Evolutionary conservation across 2,113 vertebrate genomes (phyloP), one percentile per base, ranked within the genome.

Genomic region (Ptychochromis oligacanthus): DNA sequence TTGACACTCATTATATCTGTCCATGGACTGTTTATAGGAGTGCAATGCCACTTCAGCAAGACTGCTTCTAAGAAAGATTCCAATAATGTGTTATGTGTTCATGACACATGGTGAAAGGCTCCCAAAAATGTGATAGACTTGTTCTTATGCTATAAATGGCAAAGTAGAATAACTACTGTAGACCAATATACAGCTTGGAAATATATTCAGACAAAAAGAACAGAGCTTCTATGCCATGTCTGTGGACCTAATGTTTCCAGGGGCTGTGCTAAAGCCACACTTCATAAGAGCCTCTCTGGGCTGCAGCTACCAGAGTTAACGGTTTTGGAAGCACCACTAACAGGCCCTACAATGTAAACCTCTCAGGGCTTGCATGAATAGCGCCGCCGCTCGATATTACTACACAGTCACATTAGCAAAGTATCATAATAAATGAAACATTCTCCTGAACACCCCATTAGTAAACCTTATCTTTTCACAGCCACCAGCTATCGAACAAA

Each of bases 401-500:
- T 78, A 59, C 59, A 20, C 28, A 81, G 75, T 75, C 43, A 9
- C 83, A 92, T 90, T 84, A 92, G 82, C 81, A 75, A 89, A 88
- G 78, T 88, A 84, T 82, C 85, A 89, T 86, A 88, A 92, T 87
- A 88, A 91, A 92, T 89, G 82, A 88, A 91, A 81, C 82, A 70
- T 85, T 85, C 80, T 86, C 77, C 86, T 84, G 70, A 93, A 86
- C 90, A 89, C 59, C 80, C 91, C 89, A 92, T 93, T 93, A 92
- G 90, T 76, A 88, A 86, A 88, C 56, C 85, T 87, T 91, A 94
- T 93, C 91, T 94, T 90, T 91, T 92, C 87, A 87, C 82, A 84
- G 84, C 84, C 90, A 75, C 57, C 72, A 81, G 80, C 89, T 85
- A 81, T 90, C 74, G 28, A 79, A 91, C 89, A 90, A 89, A 88